Evolutionary conservation across 2,113 vertebrate genomes (phyloP), one percentile per base, ranked within the genome.

Genomic region (Archocentrus centrarchus): DNA sequence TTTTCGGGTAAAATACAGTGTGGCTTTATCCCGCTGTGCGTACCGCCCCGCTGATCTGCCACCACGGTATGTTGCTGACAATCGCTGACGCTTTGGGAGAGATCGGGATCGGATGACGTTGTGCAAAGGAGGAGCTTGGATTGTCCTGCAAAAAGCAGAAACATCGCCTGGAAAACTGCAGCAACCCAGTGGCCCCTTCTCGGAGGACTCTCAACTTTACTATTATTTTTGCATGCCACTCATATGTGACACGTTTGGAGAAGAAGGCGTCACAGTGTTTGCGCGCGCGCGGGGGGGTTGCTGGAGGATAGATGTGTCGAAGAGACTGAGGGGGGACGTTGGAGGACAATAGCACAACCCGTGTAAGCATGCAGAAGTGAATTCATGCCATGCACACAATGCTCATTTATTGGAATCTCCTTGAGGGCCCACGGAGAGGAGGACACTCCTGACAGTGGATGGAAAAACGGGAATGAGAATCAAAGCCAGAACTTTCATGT

Each of bases 71-170:
- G 93, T 15, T 88, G 77, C 90, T 70, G 93, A 89, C 91, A 86
- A 88, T 84, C 66, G 86, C 90, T 77, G 82, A 86, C n/a, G 91
- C 88, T 87, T 58, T 61, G 88, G 79, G 88, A 92, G 91, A 92
- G 94, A 94, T 93, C 91, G 59, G 90, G 90, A 92, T 91, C 86
- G 79, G 81, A 77, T 96, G 95, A 96, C 95, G 95, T 93, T 35
- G 88, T n/a, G 81, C 32, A 10, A 75, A 93, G 94, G 95, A 92
- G 95, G 95, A 88, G 94, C 86, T 85, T 94, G 80, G 57, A 77
- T 85, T 60, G 80, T 91, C 85, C 92, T 86, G 86, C 86, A 79
- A 64, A 83, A 83, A 39, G 35, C 24, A 76, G 61, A 85, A 13
- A 75, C 75, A 41, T 75, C 44, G 70, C 41, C 15, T 50, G 81